Percentiles rank a stretch among this genome's conserved stretches.
These are phyloP conservation scores for Diacarnus erythraeanus DNA, from an alignment of 37 sponge, comb jelly and placozoan genomes.

Conservation along the genomic window DNA sequence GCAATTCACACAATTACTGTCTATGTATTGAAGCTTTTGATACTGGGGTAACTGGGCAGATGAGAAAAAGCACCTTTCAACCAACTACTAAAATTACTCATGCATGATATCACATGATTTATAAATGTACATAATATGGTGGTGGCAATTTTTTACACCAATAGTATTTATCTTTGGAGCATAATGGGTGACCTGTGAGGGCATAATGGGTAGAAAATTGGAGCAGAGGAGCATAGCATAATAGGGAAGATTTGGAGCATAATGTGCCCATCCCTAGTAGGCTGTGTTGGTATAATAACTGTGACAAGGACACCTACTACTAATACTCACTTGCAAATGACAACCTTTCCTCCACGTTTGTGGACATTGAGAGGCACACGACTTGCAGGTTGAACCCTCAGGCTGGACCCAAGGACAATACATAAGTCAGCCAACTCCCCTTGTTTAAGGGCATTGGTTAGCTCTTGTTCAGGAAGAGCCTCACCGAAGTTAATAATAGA, in stretches of 20 bases:
- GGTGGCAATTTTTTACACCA: not conserved
- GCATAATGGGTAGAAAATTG: too few species aligned
- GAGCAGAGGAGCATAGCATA: too few species aligned
- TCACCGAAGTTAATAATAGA: conserved; percentile 93
- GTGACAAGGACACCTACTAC: not conserved
- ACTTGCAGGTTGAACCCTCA: conserved; percentile 78
- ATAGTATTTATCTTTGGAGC: too few species aligned
- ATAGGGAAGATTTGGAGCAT: too few species aligned
- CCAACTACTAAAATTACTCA: not conserved
- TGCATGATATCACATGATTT: too few species aligned
- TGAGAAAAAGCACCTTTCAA: not conserved
- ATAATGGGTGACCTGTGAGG: too few species aligned
- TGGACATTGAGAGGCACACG: conserved; percentile 61
- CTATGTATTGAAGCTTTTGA: too few species aligned
- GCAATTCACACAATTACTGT: too few species aligned
- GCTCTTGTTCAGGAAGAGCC: conserved; percentile 68
- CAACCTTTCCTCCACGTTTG: conserved; percentile 55
- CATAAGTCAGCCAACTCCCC: conserved; percentile 81
- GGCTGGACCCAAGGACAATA: conserved; percentile 88
- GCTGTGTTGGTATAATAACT: too few species aligned
- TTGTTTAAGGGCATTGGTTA: conserved; percentile 66
- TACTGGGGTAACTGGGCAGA: too few species aligned
- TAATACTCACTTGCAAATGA: conserved; percentile 85
- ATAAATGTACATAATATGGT: too few species aligned
- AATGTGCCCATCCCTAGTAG: too few species aligned